phyloP scores from a whole-genome alignment of 2,797 vertebrate species.

The Scolopax rusticola region DNA sequence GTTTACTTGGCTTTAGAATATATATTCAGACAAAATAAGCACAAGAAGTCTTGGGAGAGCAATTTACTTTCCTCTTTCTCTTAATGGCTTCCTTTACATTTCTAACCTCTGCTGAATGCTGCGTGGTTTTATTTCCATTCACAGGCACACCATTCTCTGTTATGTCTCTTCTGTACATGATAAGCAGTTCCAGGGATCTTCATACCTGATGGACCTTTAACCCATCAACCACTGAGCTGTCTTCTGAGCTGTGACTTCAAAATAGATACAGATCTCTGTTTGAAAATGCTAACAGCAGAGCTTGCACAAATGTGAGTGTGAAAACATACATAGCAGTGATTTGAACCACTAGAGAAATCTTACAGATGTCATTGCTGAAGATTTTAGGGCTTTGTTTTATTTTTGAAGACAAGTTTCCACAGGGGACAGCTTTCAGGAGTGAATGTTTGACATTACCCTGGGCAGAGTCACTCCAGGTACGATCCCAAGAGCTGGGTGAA shows the following conservation, averaged over 20 bases:
- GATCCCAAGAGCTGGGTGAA: not conserved
- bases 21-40: not conserved
- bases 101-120: not conserved
- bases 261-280: not conserved
- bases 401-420: not conserved
- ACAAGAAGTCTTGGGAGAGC: slow-evolving; percentile 5
- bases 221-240: not conserved
- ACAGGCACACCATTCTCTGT: not conserved
- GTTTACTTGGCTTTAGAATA: not conserved
- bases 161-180: not conserved
- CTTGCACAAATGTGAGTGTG: not conserved
- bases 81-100: slow-evolving; percentile 12
- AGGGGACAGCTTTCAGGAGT: not conserved
- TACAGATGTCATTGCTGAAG: not conserved
- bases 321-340: not conserved
- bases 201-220: not conserved
- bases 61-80: not conserved
- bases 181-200: not conserved
- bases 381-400: not conserved
- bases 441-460: fast-evolving
- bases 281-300: not conserved
- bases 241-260: not conserved
- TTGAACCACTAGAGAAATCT: not conserved
- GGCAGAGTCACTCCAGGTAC: not conserved
- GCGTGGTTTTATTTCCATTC: not conserved